Base-by-base conservation (phyloP, 2,113 vertebrate species). In the Pionites leucogaster region DNA sequence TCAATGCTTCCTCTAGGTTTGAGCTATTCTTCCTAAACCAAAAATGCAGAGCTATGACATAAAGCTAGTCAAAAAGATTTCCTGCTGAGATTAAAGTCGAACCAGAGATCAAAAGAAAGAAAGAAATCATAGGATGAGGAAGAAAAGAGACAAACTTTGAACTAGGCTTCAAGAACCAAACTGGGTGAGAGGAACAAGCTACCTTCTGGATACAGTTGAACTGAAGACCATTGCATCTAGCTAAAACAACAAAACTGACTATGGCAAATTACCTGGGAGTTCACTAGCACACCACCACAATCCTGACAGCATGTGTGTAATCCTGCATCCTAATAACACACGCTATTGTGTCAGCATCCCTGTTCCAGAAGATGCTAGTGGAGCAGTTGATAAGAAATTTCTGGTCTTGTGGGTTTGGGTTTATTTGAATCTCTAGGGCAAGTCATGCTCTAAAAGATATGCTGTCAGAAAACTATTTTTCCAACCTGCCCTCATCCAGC, bases 401-500 rank as follows among this genome's bases (percentile, higher is more conserved):
- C 68, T 86, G 33, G 18, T 78, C 55, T 89, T 82, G 55, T 50
- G 69, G 69, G 55, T 91, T 71, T 84, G 39, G 13, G 47, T 89
- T 81, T 91, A 95, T 93, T 95, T 81, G 81, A 91, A 86, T 78
- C 68, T 78, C 37, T 52, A 68, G 52, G 33, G 27, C 33, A 88
- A 94, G 77, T 59, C 64, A 83, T 27, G 18, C 37, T 78, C 60
- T 37, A 75, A 90, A 93, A 88, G 60, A 97, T 53, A 90, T 0
- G 7, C 42, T 78, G 86, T 84, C 77, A 86, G 50, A 68, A 88
- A 96, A 47, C 55, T 93, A 35, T 89, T 96, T 88, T 94, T 93
- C 86, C 88, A 86, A 86, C 35, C 72, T 93, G 64, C 64, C 86
- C 25, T 93, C 68, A 89, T 84, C 64, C 69, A 91, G 76, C 72